Percentiles rank a stretch among this genome's conserved stretches.
phyloP scores from a whole-genome alignment of 1,140 invertebrate genomes.

The fruit fly (Drosophila melanogaster) region Release_6_plus_ISO1_MT NC_004354.4:2021501-2022000 shows the following conservation, averaged over 20 bases:
- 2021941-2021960: slow-evolving; percentile 46
- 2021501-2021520: slow-evolving; percentile 1
- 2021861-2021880: slow-evolving; percentile 29
- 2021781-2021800: slow-evolving; percentile 89
- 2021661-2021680: slow-evolving; percentile 80
- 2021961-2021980: slow-evolving; percentile 48
- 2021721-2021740: slow-evolving; percentile 87
- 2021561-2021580: slow-evolving; percentile 63
- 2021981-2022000: slow-evolving; percentile 40
- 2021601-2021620: slow-evolving; percentile 74
- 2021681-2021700: slow-evolving; percentile 85
- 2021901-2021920: slow-evolving; percentile 10
- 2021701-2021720: slow-evolving; percentile 86
- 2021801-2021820: slow-evolving; percentile 87
- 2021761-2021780: slow-evolving; percentile 89
- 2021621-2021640: slow-evolving; percentile 88
- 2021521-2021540: slow-evolving; percentile 82
- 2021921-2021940: slow-evolving; percentile 32
- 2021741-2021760: slow-evolving; percentile 88
- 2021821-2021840: slow-evolving; percentile 85
- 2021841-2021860: slow-evolving; percentile 59
- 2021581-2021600: slow-evolving; percentile 76
- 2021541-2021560: slow-evolving; percentile 13
- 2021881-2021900: slow-evolving; percentile 34
- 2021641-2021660: slow-evolving; percentile 88